Conservation (phyloP, 2,888 invertebrate species). For the Busseola fusca region DNA sequence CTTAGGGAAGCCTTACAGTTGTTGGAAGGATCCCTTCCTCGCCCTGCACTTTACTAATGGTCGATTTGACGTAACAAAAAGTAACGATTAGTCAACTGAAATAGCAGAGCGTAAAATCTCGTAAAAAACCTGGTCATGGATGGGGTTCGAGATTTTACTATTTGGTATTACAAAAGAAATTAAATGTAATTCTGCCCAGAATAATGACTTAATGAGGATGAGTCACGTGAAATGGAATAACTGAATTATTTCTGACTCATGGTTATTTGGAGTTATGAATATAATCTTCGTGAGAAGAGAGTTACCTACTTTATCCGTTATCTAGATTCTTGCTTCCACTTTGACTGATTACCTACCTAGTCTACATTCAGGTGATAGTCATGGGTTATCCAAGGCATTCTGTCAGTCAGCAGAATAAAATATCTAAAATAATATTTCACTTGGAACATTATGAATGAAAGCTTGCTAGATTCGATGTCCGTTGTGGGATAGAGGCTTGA, state of each 20-base stretch:
- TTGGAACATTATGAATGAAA: neutral
- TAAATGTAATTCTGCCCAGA: constrained; percentile 1
- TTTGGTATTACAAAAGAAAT: constrained; percentile 30
- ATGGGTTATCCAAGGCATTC: neutral
- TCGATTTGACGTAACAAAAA: constrained; percentile 58
- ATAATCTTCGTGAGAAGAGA: neutral
- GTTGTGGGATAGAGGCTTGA: too few relatives aligned
- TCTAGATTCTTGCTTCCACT: neutral
- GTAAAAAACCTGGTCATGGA: constrained; percentile 32
- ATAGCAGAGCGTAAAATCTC: constrained; percentile 43
- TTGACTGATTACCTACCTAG: too few relatives aligned
- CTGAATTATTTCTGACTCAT: constrained; percentile 32
- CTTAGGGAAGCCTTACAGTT: constrained; percentile 79
- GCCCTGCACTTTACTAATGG: constrained; percentile 47
- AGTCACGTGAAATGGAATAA: constrained; percentile 26
- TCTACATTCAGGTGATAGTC: neutral
- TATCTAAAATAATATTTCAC: neutral
- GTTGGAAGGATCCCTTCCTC: constrained; percentile 44
- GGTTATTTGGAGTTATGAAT: neutral
- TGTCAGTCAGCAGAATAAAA: neutral
- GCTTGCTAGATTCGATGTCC: too few relatives aligned
- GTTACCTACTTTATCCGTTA: neutral
- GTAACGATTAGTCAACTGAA: constrained; percentile 60
- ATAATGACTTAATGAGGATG: constrained; percentile 42
- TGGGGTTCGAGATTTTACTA: constrained; percentile 26